These are phyloP conservation scores for Microtus montanus DNA, from an alignment of 2,113 vertebrate genomes.

Conservation along the genomic window DNA sequence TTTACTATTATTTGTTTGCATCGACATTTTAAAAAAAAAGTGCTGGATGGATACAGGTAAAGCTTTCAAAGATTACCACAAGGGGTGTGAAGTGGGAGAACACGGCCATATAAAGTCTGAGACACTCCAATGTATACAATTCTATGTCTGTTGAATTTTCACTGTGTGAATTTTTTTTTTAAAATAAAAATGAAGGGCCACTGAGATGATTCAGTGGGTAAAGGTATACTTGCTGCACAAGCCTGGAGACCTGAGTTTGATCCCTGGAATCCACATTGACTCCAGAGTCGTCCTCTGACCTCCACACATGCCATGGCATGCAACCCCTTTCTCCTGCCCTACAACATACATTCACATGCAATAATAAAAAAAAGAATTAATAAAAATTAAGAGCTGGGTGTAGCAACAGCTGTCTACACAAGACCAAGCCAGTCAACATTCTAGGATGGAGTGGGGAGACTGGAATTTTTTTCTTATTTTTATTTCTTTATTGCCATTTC, in stretches of 20 bases:
- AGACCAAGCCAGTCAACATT: neutral
- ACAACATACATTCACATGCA: neutral
- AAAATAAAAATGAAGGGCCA: neutral
- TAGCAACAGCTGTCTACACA: neutral
- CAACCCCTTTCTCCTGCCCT: neutral
- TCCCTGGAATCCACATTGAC: neutral
- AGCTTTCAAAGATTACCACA: neutral
- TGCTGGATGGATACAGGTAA: neutral
- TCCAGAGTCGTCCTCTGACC: neutral
- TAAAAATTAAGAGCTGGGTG: neutral
- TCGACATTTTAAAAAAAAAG: neutral
- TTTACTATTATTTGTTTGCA: conserved; percentile 53
- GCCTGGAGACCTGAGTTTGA: neutral
- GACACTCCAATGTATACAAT: conserved; percentile 8
- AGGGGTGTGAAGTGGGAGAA: neutral
- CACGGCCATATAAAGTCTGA: neutral
- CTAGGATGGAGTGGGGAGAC: neutral
- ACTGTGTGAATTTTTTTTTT: neutral
- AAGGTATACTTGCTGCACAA: neutral
- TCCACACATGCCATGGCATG: neutral
- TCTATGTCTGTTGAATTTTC: conserved; percentile 17
- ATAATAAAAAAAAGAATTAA: neutral
- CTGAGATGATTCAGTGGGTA: neutral
- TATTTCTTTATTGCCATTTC: neutral
- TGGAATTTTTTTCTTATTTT: neutral